Conservation (phyloP, 2,113 vertebrate species). For the Mohoua ochrocephala region DNA sequence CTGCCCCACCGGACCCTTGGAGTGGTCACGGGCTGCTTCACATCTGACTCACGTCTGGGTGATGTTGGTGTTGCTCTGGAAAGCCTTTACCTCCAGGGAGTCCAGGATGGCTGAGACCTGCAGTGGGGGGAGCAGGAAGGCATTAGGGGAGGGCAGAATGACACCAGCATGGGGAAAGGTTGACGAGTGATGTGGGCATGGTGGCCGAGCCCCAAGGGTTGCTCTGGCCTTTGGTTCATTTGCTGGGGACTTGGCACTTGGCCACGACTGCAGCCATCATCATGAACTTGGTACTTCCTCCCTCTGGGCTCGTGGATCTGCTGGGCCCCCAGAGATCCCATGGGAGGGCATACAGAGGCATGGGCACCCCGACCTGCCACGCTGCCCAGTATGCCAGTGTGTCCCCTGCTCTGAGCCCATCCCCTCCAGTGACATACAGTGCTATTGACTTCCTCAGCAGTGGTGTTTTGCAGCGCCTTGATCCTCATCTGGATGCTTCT, state of each 20-base stretch:
- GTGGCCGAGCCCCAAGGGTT: accelerated
- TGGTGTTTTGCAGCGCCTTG: not conserved
- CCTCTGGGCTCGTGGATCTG: not conserved
- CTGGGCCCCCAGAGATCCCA: not conserved
- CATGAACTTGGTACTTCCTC: accelerated
- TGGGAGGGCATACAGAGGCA: accelerated
- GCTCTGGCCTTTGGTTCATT: not conserved
- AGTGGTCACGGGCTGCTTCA: not conserved
- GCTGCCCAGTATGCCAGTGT: not conserved
- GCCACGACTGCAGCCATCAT: accelerated
- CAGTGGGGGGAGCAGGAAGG: accelerated
- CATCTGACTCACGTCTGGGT: not conserved
- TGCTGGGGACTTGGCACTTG: not conserved
- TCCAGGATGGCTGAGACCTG: conserved; percentile 24
- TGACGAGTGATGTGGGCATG: accelerated
- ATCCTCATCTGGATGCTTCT: not conserved
- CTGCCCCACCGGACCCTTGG: accelerated
- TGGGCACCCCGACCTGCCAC: not conserved
- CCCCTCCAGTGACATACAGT: not conserved
- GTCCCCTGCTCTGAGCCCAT: not conserved
- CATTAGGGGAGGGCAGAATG: not conserved
- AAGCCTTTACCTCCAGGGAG: conserved; percentile 32
- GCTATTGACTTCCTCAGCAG: not conserved
- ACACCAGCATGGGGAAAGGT: accelerated
- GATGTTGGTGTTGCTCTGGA: conserved; percentile 36